Percentiles rank a stretch among this genome's conserved stretches.
Evolutionary conservation across 2,888 invertebrate genomes (phyloP).

Genomic region (Ornithoptera alexandrae): DNA sequence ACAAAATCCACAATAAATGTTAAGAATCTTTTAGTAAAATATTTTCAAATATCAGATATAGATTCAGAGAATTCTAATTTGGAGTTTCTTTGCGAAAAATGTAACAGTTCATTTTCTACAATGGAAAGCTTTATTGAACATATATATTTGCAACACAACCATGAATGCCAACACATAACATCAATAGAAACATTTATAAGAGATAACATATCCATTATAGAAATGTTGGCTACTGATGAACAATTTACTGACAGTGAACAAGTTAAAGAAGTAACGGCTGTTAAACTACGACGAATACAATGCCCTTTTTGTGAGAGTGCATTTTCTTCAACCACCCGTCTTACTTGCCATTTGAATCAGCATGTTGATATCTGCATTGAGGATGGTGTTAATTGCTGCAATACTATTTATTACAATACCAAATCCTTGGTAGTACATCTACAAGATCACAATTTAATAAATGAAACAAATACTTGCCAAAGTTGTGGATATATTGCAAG

Average conservation of each 20-base stretch:
- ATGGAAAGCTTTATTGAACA: constrained; percentile 47
- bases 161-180: constrained; percentile 31
- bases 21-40: constrained; percentile 45
- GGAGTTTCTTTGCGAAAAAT: constrained; percentile 58
- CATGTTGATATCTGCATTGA: constrained; percentile 49
- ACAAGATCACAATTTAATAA: constrained; percentile 39
- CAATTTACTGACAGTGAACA: constrained; percentile 38
- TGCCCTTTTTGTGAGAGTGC: constrained; percentile 58
- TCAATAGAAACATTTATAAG: constrained; percentile 49
- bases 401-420: constrained; percentile 39
- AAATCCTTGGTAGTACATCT: constrained; percentile 51
- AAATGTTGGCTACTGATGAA: constrained; percentile 45
- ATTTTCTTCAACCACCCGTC: constrained; percentile 54
- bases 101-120: constrained; percentile 38
- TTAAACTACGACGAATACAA: constrained; percentile 37
- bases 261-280: constrained; percentile 25
- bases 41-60: constrained; percentile 44
- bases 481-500: constrained; percentile 46
- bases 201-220: constrained; percentile 56
- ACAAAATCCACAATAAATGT: constrained; percentile 38
- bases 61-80: constrained; percentile 43
- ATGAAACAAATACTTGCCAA: constrained; percentile 41
- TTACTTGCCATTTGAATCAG: constrained; percentile 53
- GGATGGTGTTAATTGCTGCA: constrained; percentile 51
- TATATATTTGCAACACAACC: constrained; percentile 41